Percentiles rank a stretch among this genome's conserved stretches.
Conservation (phyloP, 2,888 invertebrate species). For the Xylota segnis region DNA sequence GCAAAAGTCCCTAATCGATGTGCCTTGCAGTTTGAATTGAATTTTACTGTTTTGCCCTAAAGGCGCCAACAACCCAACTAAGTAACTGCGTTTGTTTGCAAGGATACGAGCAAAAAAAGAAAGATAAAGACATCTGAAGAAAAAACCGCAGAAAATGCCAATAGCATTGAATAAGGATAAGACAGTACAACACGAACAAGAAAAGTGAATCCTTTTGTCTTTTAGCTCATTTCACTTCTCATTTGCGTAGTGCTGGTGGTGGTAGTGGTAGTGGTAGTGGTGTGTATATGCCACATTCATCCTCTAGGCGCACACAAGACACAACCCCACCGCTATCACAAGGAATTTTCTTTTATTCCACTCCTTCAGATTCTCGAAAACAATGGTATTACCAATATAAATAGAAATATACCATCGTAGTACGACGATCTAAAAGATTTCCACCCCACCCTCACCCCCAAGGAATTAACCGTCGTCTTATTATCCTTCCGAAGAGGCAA, state of each 20-base stretch:
- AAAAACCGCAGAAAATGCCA: slow-evolving; percentile 67
- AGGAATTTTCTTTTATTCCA: background rate
- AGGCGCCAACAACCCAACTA: slow-evolving; percentile 70
- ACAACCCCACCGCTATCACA: slow-evolving; percentile 14
- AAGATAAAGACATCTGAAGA: background rate
- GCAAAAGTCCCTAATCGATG: slow-evolving; percentile 75
- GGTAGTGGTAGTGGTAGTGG: too few relatives aligned
- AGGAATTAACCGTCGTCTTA: slow-evolving; percentile 72
- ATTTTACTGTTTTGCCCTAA: slow-evolving; percentile 69
- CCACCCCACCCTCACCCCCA: too few relatives aligned
- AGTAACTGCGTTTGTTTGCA: slow-evolving; percentile 71
- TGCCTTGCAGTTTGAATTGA: slow-evolving; percentile 73
- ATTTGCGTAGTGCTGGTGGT: slow-evolving; percentile 73
- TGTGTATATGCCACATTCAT: slow-evolving; percentile 36
- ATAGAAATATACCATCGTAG: slow-evolving; percentile 2
- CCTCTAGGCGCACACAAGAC: slow-evolving; percentile 51
- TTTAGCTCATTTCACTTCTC: slow-evolving; percentile 70
- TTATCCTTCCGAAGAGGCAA: slow-evolving; percentile 59
- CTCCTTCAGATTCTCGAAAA: slow-evolving; percentile 18
- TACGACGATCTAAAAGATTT: slow-evolving; percentile 39
- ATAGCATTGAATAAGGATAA: slow-evolving; percentile 70
- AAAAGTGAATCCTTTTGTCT: slow-evolving; percentile 69
- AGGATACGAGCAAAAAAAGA: slow-evolving; percentile 26
- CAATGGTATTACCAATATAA: slow-evolving; percentile 49
- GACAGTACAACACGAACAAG: slow-evolving; percentile 36